Evolutionary conservation across 1,140 invertebrate species (phyloP).

Genomic region (Heliconius hermathena): DNA sequence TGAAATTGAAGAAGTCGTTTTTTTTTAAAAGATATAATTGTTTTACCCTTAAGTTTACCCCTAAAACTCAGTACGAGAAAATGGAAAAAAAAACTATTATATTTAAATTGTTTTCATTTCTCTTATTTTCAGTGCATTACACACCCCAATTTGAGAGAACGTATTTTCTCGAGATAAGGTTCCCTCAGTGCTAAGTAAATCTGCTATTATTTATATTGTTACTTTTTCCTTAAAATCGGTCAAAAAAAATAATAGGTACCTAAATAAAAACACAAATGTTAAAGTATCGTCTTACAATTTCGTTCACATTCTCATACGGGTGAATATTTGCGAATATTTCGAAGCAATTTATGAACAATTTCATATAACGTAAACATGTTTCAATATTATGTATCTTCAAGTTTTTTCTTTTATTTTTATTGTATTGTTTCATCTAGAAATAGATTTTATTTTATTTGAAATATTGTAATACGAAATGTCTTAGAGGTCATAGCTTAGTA

Average conservation of each 20-base stretch:
- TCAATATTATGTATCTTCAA: neutral
- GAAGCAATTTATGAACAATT: neutral
- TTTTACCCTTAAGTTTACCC: too few species aligned
- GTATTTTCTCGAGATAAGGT: too few species aligned
- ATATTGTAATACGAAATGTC: too few species aligned
- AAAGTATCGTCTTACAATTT: neutral
- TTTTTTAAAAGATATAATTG: too few species aligned
- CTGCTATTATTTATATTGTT: too few species aligned
- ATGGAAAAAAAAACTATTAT: too few species aligned
- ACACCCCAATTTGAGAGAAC: too few species aligned
- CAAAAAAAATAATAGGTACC: neutral
- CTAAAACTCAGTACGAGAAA: too few species aligned
- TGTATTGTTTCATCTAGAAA: neutral
- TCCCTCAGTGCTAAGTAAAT: too few species aligned
- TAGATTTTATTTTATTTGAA: neutral
- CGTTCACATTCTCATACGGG: neutral
- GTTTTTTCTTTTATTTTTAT: neutral
- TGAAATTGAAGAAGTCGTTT: too few species aligned
- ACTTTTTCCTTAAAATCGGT: neutral
- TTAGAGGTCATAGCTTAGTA: constrained; percentile 27
- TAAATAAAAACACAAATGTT: neutral
- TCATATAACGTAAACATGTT: neutral
- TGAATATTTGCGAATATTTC: neutral
- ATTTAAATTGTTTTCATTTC: too few species aligned
- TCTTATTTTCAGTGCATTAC: too few species aligned